These are phyloP conservation scores for Amyelois transitella DNA, from an alignment of 1,140 invertebrate species.

Conservation along the genomic window DNA sequence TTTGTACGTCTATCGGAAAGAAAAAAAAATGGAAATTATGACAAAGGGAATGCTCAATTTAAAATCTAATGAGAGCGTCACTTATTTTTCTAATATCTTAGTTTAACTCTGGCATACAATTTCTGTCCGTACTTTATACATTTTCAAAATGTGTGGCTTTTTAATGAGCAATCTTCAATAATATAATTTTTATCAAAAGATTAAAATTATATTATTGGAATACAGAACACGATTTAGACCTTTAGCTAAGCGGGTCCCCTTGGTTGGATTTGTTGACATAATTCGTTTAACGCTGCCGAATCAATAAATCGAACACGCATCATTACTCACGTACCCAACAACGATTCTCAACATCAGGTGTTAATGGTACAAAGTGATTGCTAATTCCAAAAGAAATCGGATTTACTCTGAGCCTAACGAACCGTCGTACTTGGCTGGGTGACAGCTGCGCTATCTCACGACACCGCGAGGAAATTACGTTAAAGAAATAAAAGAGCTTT, in stretches of 20 bases:
- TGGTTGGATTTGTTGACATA: no score
- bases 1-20: background rate
- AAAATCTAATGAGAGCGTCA: no score
- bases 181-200: no score
- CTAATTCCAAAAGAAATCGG: constrained; percentile 42
- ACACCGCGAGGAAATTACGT: background rate
- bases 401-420: constrained; percentile 42
- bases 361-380: constrained; percentile 38
- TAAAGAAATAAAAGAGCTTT: background rate
- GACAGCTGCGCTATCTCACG: constrained; percentile 21
- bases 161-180: no score
- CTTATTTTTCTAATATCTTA: no score
- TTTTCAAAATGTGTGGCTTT: no score
- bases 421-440: constrained; percentile 16
- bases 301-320: background rate
- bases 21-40: background rate
- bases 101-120: no score
- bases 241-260: no score
- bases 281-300: background rate
- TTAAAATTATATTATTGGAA: no score
- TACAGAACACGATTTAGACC: no score
- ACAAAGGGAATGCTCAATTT: background rate
- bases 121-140: no score
- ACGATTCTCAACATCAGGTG: constrained; percentile 22
- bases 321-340: background rate